phyloP scores from a whole-genome alignment of 2,888 invertebrate genomes.

The Diploptera punctata region DNA sequence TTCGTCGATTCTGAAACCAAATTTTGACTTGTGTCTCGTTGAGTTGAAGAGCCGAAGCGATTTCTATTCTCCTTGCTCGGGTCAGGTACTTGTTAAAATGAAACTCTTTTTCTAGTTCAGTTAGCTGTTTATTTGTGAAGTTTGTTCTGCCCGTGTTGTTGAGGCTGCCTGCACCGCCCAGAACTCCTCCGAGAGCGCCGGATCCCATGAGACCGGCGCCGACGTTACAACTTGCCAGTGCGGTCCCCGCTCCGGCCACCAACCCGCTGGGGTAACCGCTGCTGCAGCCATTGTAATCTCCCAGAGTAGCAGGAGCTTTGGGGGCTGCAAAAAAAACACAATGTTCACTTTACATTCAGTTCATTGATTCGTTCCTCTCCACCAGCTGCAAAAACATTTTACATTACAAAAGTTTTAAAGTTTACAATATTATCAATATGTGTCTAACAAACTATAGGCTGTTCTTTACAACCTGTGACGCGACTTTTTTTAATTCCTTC shows the following conservation, averaged over 20 bases:
- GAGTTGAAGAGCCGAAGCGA: slow-evolving; percentile 93
- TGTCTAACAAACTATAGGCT: too few relatives aligned
- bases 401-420: too few relatives aligned
- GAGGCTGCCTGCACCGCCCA: slow-evolving; percentile 56
- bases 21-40: slow-evolving; percentile 98
- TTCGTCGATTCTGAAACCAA: slow-evolving; percentile 98
- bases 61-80: slow-evolving; percentile 95
- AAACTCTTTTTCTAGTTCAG: slow-evolving; percentile 99
- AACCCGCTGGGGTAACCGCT: slow-evolving; percentile 34
- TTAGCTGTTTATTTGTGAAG: slow-evolving; percentile 99
- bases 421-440: too few relatives aligned
- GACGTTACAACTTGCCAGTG: slow-evolving; percentile 47
- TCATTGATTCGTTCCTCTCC: background rate
- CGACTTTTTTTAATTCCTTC: too few relatives aligned
- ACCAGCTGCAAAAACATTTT: background rate
- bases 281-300: slow-evolving; percentile 42
- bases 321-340: slow-evolving; percentile 45
- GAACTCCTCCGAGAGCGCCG: slow-evolving; percentile 44
- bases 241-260: slow-evolving; percentile 8
- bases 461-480: too few relatives aligned
- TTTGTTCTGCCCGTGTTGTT: slow-evolving; percentile 96
- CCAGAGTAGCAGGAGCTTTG: slow-evolving; percentile 46
- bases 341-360: background rate
- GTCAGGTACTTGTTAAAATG: slow-evolving; percentile 99
- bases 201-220: slow-evolving; percentile 32